Evolutionary conservation across 2,113 vertebrate species (phyloP).

Genomic region (Stigmatopora nigra): DNA sequence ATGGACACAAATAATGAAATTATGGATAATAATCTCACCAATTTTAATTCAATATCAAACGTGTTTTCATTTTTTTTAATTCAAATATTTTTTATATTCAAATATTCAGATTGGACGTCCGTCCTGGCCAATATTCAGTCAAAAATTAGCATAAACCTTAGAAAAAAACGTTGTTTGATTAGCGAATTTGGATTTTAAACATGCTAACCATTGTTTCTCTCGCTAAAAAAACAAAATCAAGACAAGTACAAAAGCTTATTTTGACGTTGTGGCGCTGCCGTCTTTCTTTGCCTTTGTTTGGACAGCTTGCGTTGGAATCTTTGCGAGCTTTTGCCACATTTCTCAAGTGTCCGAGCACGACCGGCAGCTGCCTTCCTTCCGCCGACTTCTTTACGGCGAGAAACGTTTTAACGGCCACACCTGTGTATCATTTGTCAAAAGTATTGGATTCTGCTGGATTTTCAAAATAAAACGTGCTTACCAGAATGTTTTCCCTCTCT

Average conservation of each 20-base stretch:
- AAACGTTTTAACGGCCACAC: not conserved
- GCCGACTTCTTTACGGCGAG: constrained; percentile 10
- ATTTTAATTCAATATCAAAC: no score
- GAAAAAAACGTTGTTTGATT: no score
- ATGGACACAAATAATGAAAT: no score
- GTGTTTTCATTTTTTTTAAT: no score
- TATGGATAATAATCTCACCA: no score
- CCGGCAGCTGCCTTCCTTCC: constrained; percentile 22
- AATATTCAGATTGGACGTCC: no score
- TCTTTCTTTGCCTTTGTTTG: constrained; percentile 35
- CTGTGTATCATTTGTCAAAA: not conserved
- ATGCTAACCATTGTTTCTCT: no score
- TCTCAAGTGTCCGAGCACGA: constrained; percentile 39
- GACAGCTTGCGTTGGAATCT: constrained; percentile 60
- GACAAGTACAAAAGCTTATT: not conserved
- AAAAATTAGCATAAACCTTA: no score
- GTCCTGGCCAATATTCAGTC: no score
- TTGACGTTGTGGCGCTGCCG: not conserved
- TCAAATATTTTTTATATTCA: no score
- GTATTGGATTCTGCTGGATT: not conserved
- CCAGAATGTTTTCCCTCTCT: constrained; percentile 7
- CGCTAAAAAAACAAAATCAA: not conserved
- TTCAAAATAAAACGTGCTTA: not conserved
- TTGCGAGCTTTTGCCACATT: constrained; percentile 57
- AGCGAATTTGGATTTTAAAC: no score